These are phyloP conservation scores for Charina bottae DNA, from an alignment of 2,113 vertebrate species.

Conservation along the genomic window DNA sequence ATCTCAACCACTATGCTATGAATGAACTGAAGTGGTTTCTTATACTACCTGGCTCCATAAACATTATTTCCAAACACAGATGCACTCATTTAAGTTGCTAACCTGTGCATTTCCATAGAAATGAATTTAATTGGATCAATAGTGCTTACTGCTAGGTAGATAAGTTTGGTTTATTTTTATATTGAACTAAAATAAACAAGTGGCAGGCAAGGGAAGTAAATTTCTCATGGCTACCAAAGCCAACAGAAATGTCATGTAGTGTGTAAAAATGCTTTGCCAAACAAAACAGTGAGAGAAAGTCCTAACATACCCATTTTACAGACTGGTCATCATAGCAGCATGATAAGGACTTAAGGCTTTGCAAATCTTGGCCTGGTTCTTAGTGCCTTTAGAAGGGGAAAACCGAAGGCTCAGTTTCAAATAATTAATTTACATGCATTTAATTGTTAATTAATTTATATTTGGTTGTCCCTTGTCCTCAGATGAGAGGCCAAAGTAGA, in stretches of 20 bases:
- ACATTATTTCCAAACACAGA: neutral
- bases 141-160: neutral
- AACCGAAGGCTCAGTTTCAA: neutral
- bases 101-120: neutral
- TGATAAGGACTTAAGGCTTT: neutral
- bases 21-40: neutral
- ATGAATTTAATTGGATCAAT: neutral
- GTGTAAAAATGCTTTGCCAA: neutral
- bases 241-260: neutral
- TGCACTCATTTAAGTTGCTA: neutral
- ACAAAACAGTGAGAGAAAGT: neutral
- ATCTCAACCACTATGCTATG: neutral
- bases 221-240: neutral
- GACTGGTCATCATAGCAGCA: neutral
- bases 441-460: neutral
- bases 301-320: neutral
- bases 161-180: conserved; percentile 1
- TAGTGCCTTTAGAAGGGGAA: neutral
- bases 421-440: neutral
- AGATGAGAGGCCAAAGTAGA: neutral
- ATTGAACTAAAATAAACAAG: neutral
- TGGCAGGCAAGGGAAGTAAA: neutral
- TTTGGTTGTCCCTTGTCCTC: neutral
- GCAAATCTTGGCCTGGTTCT: neutral
- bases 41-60: neutral